Percentiles rank a stretch among this genome's conserved stretches.
These are phyloP conservation scores for Agriopis leucophaearia DNA, from an alignment of 2,888 invertebrate species.

Conservation along the genomic window DNA sequence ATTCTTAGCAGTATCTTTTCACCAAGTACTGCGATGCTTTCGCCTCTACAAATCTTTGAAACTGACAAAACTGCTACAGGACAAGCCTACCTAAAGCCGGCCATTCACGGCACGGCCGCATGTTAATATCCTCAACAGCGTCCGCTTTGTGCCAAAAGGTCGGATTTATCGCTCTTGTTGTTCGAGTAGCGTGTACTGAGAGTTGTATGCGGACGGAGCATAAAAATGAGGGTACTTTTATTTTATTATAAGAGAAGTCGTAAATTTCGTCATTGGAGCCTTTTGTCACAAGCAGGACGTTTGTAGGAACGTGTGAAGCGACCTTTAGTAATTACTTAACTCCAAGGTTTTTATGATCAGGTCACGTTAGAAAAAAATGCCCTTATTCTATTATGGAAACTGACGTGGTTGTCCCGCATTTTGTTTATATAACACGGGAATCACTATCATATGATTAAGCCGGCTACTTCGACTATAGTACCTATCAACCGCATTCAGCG, in stretches of 20 bases:
- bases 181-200: conserved; percentile 35
- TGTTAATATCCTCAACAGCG: conserved; percentile 64
- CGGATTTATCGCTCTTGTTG: conserved; percentile 64
- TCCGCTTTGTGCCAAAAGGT: conserved; percentile 58
- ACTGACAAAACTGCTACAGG: conserved; percentile 14
- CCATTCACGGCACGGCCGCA: conserved; percentile 56
- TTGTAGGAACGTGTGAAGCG: conserved; percentile 9
- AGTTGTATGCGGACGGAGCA: conserved; percentile 29
- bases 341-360: not conserved
- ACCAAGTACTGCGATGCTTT: not conserved
- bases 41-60: conserved; percentile 12
- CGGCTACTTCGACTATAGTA: no score
- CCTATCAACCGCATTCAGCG: no score
- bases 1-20: not conserved
- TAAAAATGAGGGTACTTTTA: conserved; percentile 28
- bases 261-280: conserved; percentile 29
- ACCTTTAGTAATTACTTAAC: conserved; percentile 9
- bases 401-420: no score
- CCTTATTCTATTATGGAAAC: no score
- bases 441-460: no score
- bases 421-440: no score
- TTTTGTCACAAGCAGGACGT: conserved; percentile 14
- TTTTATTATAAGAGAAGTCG: conserved; percentile 32
- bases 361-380: no score
- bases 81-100: conserved; percentile 35